These are phyloP conservation scores for Agapornis canus DNA, from an alignment of 2,797 vertebrate genomes.

Conservation along the genomic window DNA sequence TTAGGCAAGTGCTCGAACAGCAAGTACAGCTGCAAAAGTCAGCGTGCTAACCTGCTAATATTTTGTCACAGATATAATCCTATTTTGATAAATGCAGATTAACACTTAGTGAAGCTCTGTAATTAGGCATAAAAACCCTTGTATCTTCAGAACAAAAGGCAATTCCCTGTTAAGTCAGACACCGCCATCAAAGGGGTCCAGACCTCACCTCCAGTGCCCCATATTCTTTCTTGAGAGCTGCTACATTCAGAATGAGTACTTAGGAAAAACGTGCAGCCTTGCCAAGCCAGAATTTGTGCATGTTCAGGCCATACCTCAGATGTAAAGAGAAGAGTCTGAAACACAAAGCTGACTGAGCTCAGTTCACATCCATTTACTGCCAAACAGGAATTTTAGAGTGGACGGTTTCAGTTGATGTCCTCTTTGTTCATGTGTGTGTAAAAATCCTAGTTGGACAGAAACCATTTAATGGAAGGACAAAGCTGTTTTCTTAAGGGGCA, in stretches of 20 bases:
- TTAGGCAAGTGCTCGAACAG: not conserved
- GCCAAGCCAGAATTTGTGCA: not conserved
- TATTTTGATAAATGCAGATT: not conserved
- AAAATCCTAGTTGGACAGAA: not conserved
- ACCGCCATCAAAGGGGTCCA: rapidly evolving
- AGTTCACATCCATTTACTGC: not conserved
- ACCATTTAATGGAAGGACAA: not conserved
- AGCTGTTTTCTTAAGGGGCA: not conserved
- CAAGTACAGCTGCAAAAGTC: not conserved
- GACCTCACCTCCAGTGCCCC: not conserved
- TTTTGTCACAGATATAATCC: not conserved
- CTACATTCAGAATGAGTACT: not conserved
- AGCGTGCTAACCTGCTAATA: not conserved
- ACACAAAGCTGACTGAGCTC: not conserved
- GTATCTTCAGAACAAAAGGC: not conserved
- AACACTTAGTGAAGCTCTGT: not conserved
- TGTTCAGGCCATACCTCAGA: not conserved
- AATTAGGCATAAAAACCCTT: not conserved
- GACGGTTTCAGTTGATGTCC: not conserved
- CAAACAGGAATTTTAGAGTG: not conserved
- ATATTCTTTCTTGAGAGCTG: not conserved
- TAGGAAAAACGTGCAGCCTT: not conserved
- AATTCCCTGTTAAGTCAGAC: not conserved
- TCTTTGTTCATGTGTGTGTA: not conserved
- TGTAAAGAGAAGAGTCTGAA: not conserved